These are phyloP conservation scores for Plecotus auritus DNA, from an alignment of 2,113 vertebrate genomes.

Conservation along the genomic window DNA sequence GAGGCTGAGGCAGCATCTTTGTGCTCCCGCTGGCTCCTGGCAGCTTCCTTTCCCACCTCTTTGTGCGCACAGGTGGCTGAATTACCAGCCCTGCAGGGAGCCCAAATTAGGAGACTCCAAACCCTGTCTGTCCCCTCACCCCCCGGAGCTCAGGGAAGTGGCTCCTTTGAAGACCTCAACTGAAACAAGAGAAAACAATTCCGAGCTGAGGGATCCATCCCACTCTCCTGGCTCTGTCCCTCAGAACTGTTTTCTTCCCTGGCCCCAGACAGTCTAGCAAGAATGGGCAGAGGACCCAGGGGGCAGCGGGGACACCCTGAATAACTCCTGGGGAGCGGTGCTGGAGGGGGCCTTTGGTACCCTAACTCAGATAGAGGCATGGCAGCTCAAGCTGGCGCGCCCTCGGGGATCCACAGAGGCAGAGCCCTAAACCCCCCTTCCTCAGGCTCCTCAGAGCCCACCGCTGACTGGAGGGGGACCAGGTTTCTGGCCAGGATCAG, in stretches of 20 bases:
- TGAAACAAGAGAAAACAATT: neutral
- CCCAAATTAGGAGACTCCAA: neutral
- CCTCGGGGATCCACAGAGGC: neutral
- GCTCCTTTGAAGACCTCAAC: neutral
- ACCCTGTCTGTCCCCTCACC: neutral
- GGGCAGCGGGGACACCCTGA: neutral
- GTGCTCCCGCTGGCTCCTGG: neutral
- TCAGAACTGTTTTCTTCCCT: neutral
- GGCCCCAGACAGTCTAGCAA: neutral
- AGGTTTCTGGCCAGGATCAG: neutral
- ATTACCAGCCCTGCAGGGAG: neutral
- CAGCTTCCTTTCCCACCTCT: neutral
- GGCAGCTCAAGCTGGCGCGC: fast-evolving
- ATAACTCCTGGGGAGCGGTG: neutral
- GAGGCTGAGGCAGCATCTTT: neutral
- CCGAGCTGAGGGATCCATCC: neutral
- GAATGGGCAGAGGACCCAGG: neutral
- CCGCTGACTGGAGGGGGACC: neutral
- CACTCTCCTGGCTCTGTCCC: neutral
- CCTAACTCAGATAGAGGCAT: fast-evolving
- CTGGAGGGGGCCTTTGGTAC: neutral
- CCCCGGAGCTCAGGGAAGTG: neutral
- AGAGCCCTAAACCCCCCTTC: neutral
- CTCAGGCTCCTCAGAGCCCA: neutral
- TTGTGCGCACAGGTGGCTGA: neutral